Percentiles rank a stretch among this genome's conserved stretches.
Evolutionary conservation across 2,113 vertebrate species (phyloP).

Genomic region (Indri indri): DNA sequence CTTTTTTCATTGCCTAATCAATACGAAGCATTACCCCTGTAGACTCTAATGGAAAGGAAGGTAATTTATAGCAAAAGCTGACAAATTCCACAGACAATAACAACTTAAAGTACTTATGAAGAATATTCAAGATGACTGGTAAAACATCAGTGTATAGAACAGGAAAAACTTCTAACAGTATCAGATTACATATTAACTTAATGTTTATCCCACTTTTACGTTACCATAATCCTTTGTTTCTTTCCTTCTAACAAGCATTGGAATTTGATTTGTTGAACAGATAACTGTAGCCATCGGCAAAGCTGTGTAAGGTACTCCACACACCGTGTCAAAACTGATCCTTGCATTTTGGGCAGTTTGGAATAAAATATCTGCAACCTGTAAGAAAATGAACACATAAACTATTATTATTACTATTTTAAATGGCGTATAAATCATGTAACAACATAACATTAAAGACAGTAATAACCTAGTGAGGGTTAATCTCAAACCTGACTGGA

Average conservation of each 20-base stretch:
- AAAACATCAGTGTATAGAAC: neutral
- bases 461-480: neutral
- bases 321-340: conserved; percentile 86
- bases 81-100: neutral
- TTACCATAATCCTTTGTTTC: conserved; percentile 95
- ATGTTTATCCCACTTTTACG: neutral
- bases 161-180: neutral
- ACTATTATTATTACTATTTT: neutral
- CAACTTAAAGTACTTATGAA: neutral
- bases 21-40: neutral
- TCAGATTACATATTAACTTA: neutral
- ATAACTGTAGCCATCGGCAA: conserved; percentile 94
- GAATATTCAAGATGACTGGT: neutral
- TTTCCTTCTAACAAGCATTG: conserved; percentile 96
- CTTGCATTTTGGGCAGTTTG: conserved; percentile 80
- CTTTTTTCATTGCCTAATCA: neutral
- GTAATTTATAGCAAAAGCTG: neutral
- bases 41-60: neutral
- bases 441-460: neutral
- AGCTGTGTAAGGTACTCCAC: conserved; percentile 96
- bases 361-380: conserved; percentile 92
- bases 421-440: neutral
- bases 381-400: neutral
- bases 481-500: neutral
- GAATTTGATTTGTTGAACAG: conserved; percentile 86